These are phyloP conservation scores for Gymnodraco acuticeps DNA, from an alignment of 2,797 vertebrate species.

Conservation along the genomic window DNA sequence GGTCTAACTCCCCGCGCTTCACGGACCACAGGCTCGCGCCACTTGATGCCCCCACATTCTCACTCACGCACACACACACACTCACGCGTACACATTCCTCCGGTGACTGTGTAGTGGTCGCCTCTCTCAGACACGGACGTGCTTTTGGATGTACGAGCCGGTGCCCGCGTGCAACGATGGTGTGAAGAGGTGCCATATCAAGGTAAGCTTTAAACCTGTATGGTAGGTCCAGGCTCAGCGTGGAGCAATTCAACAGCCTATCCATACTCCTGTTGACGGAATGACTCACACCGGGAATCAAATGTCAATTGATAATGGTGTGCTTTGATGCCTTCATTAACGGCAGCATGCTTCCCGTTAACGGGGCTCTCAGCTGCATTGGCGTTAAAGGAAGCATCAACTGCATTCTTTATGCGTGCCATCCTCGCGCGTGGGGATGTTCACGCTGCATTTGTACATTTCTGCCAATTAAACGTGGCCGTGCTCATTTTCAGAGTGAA, in stretches of 20 bases:
- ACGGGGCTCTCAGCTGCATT: conserved; percentile 19
- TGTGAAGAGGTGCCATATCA: conserved; percentile 46
- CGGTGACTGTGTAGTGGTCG: conserved; percentile 45
- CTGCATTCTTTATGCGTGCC: conserved; percentile 11
- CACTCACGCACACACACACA: conserved; percentile 3
- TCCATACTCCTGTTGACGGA: not conserved
- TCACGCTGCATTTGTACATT: not conserved
- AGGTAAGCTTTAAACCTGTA: conserved; percentile 51
- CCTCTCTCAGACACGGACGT: conserved; percentile 39
- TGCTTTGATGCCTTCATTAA: not conserved
- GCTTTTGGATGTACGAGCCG: conserved; percentile 67
- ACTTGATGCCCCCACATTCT: conserved; percentile 57
- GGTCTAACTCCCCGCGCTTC: conserved; percentile 18
- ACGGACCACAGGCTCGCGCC: conserved; percentile 56
- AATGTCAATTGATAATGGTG: not conserved
- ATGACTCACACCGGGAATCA: conserved; percentile 27
- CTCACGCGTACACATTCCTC: conserved; percentile 39
- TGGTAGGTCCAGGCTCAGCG: not conserved
- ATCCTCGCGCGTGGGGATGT: conserved; percentile 25
- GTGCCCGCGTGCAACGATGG: conserved; percentile 39
- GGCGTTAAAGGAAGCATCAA: conserved; percentile 23
- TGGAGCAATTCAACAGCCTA: conserved; percentile 38
- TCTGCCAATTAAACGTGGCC: not conserved
- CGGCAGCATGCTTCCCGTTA: not conserved
- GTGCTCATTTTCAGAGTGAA: not conserved